These are phyloP conservation scores for Engraulis encrasicolus DNA, from an alignment of 2,113 vertebrate genomes.

Conservation along the genomic window DNA sequence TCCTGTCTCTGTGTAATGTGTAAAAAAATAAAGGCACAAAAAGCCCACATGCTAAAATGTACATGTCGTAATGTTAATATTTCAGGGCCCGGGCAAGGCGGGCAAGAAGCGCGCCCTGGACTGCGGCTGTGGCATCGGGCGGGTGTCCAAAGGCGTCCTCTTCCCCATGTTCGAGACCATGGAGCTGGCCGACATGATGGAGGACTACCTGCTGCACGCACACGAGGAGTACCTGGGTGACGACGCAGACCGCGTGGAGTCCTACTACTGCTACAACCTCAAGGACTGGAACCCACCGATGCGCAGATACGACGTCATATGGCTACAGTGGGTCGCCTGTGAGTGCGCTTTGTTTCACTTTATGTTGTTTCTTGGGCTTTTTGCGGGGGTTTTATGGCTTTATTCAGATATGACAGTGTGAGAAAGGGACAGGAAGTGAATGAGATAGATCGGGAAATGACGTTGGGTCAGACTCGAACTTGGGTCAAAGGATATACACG, in stretches of 20 bases:
- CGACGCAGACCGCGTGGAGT: conserved; percentile 82
- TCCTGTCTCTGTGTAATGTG: no score
- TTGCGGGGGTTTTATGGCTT: no score
- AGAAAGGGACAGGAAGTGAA: no score
- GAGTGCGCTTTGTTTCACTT: conserved; percentile 75
- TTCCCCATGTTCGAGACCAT: conserved; percentile 88
- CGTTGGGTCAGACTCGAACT: no score
- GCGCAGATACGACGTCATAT: conserved; percentile 90
- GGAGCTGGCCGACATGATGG: conserved; percentile 95
- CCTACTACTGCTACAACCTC: conserved; percentile 88
- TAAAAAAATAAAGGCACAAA: no score
- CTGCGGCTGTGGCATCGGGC: conserved; percentile 92
- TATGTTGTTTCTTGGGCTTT: no score
- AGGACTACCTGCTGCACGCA: conserved; percentile 88
- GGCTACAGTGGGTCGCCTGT: conserved; percentile 99
- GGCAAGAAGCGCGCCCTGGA: conserved; percentile 86
- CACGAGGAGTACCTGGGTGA: conserved; percentile 86
- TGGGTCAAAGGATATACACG: no score
- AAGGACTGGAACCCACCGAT: conserved; percentile 85
- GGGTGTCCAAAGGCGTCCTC: conserved; percentile 90
- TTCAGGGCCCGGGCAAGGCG: conserved; percentile 86
- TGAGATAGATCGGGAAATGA: no score
- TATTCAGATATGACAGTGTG: no score
- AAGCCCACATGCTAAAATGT: conserved; percentile 1
- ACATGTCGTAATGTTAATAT: conserved; percentile 16